phyloP scores from a whole-genome alignment of 2,797 vertebrate species.

The Cheirogaleus major region DNA sequence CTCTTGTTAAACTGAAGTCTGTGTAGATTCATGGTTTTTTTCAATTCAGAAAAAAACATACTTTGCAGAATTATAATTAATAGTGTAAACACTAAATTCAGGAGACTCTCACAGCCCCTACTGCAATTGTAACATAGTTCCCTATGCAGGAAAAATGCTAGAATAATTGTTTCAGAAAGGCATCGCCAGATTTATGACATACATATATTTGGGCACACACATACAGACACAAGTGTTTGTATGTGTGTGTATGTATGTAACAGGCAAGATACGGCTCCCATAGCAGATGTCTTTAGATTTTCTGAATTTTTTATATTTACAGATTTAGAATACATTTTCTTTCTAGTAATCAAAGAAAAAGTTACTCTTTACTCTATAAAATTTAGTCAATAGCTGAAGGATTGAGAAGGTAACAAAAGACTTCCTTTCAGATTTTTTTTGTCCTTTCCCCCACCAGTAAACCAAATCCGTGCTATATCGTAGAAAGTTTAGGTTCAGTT shows the following conservation, averaged over 20 bases:
- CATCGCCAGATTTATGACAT: background rate
- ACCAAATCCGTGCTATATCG: background rate
- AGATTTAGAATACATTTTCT: conserved; percentile 18
- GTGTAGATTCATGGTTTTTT: background rate
- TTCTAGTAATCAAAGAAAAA: conserved; percentile 4
- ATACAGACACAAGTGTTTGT: accelerated
- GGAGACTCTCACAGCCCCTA: background rate
- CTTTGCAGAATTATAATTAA: background rate
- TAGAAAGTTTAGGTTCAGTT: conserved; percentile 3
- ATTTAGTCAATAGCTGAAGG: background rate
- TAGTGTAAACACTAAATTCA: background rate
- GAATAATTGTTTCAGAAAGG: background rate
- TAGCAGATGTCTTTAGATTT: background rate
- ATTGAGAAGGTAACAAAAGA: background rate
- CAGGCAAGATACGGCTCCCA: background rate
- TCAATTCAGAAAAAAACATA: conserved; percentile 20
- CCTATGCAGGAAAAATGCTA: background rate
- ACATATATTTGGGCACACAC: background rate
- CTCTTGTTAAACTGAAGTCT: conserved; percentile 13
- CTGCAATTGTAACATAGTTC: background rate
- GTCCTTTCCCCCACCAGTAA: background rate
- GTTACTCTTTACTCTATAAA: background rate
- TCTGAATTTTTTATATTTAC: background rate
- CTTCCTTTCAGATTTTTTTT: conserved; percentile 32
- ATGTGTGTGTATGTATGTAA: background rate